Percentiles rank a stretch among this genome's conserved stretches.
These are phyloP conservation scores for Sparus aurata DNA, from an alignment of 2,797 vertebrate genomes.

Conservation along the genomic window DNA sequence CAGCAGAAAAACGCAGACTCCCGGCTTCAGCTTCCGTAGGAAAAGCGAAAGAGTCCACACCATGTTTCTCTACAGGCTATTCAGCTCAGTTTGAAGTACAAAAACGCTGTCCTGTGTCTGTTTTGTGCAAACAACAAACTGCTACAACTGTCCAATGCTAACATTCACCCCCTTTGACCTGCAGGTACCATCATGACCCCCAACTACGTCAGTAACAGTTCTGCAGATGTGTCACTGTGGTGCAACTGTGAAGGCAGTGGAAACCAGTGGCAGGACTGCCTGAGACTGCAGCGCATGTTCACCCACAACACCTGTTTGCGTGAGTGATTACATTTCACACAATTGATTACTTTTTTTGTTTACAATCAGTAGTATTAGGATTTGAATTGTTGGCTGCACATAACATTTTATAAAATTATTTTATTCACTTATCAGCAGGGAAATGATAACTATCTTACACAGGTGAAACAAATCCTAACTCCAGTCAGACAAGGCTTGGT, in stretches of 20 bases:
- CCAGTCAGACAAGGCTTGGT: neutral
- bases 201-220: constrained; percentile 94
- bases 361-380: neutral
- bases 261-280: constrained; percentile 94
- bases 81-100: constrained; percentile 15
- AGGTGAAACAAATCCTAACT: neutral
- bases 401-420: neutral
- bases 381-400: neutral
- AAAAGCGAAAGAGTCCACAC: constrained; percentile 4
- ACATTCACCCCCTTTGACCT: constrained; percentile 8
- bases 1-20: neutral
- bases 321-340: constrained; percentile 77
- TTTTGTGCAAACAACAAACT: neutral
- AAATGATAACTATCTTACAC: neutral
- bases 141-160: neutral
- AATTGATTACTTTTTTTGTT: neutral
- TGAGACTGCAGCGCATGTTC: constrained; percentile 90
- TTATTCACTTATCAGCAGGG: too few relatives aligned
- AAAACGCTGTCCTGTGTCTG: neutral
- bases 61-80: constrained; percentile 14
- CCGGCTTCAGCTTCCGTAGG: constrained; percentile 3
- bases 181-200: constrained; percentile 96
- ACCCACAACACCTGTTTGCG: constrained; percentile 92
- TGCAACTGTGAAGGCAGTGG: constrained; percentile 95
- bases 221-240: constrained; percentile 91